Conservation (phyloP, 1,140 invertebrate genomes). For the Listronotus bonariensis region DNA sequence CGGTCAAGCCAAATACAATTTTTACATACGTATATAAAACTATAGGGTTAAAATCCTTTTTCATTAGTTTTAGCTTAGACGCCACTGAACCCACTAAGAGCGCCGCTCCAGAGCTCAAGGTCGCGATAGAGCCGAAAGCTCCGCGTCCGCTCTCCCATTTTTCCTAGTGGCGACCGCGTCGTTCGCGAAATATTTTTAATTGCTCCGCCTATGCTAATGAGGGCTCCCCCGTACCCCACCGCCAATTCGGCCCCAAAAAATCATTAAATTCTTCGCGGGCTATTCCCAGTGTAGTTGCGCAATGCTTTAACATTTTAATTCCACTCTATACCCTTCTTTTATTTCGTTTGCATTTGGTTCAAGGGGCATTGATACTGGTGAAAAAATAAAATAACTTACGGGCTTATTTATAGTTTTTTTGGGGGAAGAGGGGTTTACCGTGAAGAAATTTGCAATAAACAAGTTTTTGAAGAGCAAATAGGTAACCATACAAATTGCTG, state of each 20-base stretch:
- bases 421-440: too few species aligned
- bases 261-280: slow-evolving; percentile 55
- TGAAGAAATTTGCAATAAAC: too few species aligned
- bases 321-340: slow-evolving; percentile 37
- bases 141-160: slow-evolving; percentile 11
- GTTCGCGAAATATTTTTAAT: slow-evolving; percentile 36
- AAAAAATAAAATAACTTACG: background rate
- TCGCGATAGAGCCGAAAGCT: slow-evolving; percentile 9
- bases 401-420: too few species aligned
- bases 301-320: slow-evolving; percentile 56
- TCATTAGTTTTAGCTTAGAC: too few species aligned
- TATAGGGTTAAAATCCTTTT: too few species aligned
- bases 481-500: too few species aligned
- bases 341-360: slow-evolving; percentile 45
- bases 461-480: too few species aligned
- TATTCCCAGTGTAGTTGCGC: slow-evolving; percentile 45
- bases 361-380: slow-evolving; percentile 8
- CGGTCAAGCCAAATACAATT: too few species aligned
- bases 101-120: slow-evolving; percentile 17
- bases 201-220: slow-evolving; percentile 52
- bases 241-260: slow-evolving; percentile 50
- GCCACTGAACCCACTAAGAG: slow-evolving; percentile 7
- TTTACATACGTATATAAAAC: too few species aligned
- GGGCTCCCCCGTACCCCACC: slow-evolving; percentile 41
- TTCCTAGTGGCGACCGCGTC: slow-evolving; percentile 23